A percentile compares a stretch with the other conserved stretches of the same genome.
Evolutionary conservation across 1,140 invertebrate species (phyloP).

Genomic region (Calosoma granatense): DNA sequence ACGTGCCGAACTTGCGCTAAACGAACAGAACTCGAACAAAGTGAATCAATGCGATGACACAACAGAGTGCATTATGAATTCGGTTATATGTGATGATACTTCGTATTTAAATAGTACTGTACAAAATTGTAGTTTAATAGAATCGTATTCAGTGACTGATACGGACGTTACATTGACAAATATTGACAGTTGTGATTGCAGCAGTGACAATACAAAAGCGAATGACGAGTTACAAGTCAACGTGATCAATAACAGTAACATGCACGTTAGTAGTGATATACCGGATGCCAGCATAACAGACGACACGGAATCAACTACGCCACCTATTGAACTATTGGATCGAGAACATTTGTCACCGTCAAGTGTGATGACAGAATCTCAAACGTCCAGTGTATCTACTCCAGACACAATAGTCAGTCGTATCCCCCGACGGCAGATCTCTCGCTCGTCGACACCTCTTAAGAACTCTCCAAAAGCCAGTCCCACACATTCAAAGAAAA

Average conservation of each 20-base stretch:
- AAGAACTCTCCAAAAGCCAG: conserved; percentile 25
- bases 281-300: conserved; percentile 5
- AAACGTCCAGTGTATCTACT: conserved; percentile 54
- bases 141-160: neutral
- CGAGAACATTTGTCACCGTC: neutral
- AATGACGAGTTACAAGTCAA: conserved; percentile 14
- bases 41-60: conserved; percentile 5
- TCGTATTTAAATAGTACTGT: neutral
- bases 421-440: conserved; percentile 24
- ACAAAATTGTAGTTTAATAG: neutral
- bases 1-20: conserved; percentile 24
- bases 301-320: neutral
- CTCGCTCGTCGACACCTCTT: neutral
- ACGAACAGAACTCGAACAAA: conserved; percentile 20
- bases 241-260: conserved; percentile 13
- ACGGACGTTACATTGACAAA: neutral
- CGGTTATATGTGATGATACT: conserved; percentile 12
- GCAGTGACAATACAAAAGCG: conserved; percentile 29
- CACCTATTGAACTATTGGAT: neutral
- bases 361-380: conserved; percentile 43
- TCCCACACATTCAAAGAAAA: conserved; percentile 35
- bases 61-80: conserved; percentile 1
- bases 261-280: no score
- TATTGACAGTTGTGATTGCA: conserved; percentile 17
- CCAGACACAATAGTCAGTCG: conserved; percentile 44